Evolutionary conservation across 2,113 vertebrate species (phyloP), one percentile per base, ranked within the genome.

Genomic region (Dunckerocampus dactyliophorus): DNA sequence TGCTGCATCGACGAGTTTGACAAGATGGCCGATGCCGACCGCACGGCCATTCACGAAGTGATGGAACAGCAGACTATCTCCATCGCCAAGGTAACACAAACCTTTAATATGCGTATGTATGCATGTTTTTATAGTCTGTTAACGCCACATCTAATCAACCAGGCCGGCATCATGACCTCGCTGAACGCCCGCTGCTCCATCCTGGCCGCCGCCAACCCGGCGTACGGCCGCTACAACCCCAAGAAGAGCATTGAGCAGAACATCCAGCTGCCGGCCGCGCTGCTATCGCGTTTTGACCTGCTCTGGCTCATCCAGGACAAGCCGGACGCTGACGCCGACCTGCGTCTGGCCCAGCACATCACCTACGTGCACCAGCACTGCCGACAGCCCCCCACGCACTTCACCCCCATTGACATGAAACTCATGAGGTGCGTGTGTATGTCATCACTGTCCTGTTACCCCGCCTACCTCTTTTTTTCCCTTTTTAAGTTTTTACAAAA

Each of bases 11-110:
- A 98, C 0, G 95, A 98, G 79, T 98, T 98, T 48, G 95, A 97
- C 75, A 98, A 98, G 77, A 95, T 98, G 95, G 91, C 93, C 0
- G 95, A 97, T 9, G 86, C 87, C 0, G 95, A 98, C 77, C 92
- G 95, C 43, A 95, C 94, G 0, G 93, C 95, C 75, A 94, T 98
- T 75, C 95, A 98, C 0, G 95, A 98, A 68, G 95, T 95, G 60
- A 96, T 98, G 95, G 95, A 98, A 37, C 95, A 98, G 79, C 95
- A 98, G 82, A 96, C 94, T 39, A 92, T 98, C 75, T 95, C 95
- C 54, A 94, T 97, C 1, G 95, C 95, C 43, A 98, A 98, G 86
- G 92, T 92, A 60, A 69, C 6, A 1, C 39, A 14, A 43, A 13
- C 39, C 3, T 3, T 13, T 3, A 9, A 49, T 19, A 10, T 49